These are phyloP conservation scores for Eueides isabella DNA, from an alignment of 1,140 invertebrate species.

Conservation along the genomic window DNA sequence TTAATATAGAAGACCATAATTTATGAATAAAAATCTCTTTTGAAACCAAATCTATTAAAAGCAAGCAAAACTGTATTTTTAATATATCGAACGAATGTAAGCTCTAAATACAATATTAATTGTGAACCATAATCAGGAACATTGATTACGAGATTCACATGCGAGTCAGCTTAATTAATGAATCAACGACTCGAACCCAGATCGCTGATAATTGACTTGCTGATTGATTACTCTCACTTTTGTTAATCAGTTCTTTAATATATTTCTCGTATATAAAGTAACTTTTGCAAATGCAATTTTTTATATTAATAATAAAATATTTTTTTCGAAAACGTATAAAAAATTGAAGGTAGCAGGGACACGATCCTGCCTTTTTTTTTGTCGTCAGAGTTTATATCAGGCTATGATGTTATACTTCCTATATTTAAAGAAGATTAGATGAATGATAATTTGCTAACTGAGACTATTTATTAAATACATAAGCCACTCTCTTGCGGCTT, in stretches of 20 bases:
- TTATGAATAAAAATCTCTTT: neutral
- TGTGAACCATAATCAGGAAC: conserved; percentile 7
- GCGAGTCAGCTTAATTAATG: conserved; percentile 20
- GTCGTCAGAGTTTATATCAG: too few species aligned
- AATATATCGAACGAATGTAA: neutral
- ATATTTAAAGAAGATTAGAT: too few species aligned
- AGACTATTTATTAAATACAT: too few species aligned
- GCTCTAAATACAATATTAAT: conserved; percentile 6
- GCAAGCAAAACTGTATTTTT: neutral
- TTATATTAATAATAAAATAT: too few species aligned
- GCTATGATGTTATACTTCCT: too few species aligned
- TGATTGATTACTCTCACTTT: conserved; percentile 14
- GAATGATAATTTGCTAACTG: too few species aligned
- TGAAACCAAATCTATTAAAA: neutral
- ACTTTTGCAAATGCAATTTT: neutral
- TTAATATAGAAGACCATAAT: neutral
- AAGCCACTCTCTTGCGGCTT: too few species aligned
- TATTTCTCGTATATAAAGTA: neutral
- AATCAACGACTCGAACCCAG: conserved; percentile 21
- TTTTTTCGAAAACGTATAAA: too few species aligned
- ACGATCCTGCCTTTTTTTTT: too few species aligned
- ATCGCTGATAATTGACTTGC: conserved; percentile 26
- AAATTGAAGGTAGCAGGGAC: too few species aligned
- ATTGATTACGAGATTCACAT: conserved; percentile 27
- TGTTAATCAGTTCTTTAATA: neutral